Conservation (phyloP, 2,113 vertebrate genomes). For the Peromyscus polionotus region DNA sequence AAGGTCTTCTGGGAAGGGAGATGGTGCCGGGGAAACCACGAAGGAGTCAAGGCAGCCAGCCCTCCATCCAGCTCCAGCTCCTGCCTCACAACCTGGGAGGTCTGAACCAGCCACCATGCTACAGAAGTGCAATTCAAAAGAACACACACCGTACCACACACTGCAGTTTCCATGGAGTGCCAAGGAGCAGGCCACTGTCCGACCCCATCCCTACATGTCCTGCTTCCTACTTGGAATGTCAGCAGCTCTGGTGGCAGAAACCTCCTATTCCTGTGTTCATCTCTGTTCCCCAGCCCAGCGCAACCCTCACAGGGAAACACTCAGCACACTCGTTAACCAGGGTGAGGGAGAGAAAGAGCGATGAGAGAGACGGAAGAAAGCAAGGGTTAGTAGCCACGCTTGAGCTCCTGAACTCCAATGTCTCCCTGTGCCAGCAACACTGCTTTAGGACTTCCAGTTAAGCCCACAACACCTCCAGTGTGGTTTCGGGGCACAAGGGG, state of each 20-base stretch:
- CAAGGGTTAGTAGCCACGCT: conserved; percentile 79
- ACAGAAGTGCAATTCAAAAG: conserved; percentile 56
- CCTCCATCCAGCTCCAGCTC: conserved; percentile 70
- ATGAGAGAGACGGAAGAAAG: conserved; percentile 82
- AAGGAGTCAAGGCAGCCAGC: conserved; percentile 52
- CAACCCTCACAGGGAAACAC: neutral
- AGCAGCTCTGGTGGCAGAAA: neutral
- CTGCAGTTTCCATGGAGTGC: neutral
- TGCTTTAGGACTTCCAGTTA: neutral
- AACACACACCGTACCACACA: neutral
- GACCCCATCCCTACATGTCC: neutral
- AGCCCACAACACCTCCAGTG: neutral
- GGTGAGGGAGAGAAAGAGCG: conserved; percentile 74
- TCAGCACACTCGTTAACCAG: conserved; percentile 32
- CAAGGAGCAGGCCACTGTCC: neutral
- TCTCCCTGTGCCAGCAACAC: neutral
- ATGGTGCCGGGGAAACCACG: conserved; percentile 35
- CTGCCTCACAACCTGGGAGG: conserved; percentile 66
- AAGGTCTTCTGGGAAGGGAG: neutral
- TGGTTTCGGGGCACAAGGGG: conserved; percentile 31
- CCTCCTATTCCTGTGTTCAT: neutral
- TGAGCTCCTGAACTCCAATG: neutral
- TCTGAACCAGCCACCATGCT: conserved; percentile 22
- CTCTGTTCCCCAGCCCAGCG: neutral
- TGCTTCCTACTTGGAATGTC: neutral